Base-by-base conservation (phyloP, 2,888 invertebrate species). In the Stomorhina lunata region DNA sequence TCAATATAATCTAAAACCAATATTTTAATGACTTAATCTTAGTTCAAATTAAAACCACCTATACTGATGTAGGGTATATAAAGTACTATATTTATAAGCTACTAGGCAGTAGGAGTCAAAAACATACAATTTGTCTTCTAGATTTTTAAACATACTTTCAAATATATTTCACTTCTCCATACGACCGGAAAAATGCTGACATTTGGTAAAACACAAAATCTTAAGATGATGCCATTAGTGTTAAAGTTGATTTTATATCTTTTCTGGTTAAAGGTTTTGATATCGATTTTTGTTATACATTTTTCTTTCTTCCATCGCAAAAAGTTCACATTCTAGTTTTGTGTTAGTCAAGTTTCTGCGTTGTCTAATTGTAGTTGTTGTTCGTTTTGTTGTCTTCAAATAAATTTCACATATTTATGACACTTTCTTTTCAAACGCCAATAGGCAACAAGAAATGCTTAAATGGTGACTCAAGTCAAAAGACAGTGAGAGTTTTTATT, bases 331-430 rank as follows among this genome's bases (percentile, higher is more conserved):
- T 48, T 20, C 37, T 15, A 40, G 10, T 77, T 40, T 59, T 50
- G 45, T 43, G n/a, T 48, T 59, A 48, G 22, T 37, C 71, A 72
- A 45, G 71, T 43, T 53, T 55, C 22, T 37, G n/a, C n/a, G 53
- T 55, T 29, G 17, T 1, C 9, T 66, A 25, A n/a, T 27, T 69
- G 5, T 48, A 32, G 12, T 53, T 50, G 34, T 12, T 37, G 34
- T 4, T n/a, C 9, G 4, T 15, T 48, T 17, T 29, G 43, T 29
- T 25, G 29, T 66, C 12, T n/a, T 68, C 32, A 22, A 59, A 75
- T 53, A 73, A 63, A 81, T 81, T 81, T 79, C 55, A 79, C 79
- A 82, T 82, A 40, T 79, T 79, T 79, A 71, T 66, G 79, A 75
- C 75, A 82, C 81, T 82, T 79, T 82, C 81, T 79, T 66, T 82